Conservation (phyloP, 2,113 vertebrate genomes). For the Pitta sordida region DNA sequence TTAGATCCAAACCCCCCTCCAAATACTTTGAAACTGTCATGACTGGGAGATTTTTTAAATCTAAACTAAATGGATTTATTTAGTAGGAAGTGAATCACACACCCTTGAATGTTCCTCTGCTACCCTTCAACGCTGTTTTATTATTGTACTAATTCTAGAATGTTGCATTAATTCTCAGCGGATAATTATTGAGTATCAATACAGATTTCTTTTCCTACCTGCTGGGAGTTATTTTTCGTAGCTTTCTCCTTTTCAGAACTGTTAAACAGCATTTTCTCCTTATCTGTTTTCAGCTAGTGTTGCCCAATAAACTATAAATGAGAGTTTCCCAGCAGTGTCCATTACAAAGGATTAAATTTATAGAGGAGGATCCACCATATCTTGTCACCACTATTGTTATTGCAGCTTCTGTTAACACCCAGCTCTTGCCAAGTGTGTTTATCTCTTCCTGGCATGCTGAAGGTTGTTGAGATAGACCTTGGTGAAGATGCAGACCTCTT, state of each 20-base stretch:
- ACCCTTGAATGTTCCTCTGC: not conserved
- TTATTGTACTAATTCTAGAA: constrained; percentile 44
- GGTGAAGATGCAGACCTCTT: not conserved
- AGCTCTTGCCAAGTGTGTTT: not conserved
- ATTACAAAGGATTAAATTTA: not conserved
- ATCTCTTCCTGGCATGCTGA: not conserved
- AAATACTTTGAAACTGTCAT: not conserved
- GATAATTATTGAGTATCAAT: constrained; percentile 16
- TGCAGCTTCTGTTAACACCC: not conserved
- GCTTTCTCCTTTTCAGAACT: not conserved
- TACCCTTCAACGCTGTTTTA: constrained; percentile 5
- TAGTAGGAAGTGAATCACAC: constrained; percentile 31
- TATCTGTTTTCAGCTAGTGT: not conserved
- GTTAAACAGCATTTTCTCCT: not conserved
- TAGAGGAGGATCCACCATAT: not conserved
- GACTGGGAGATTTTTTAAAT: not conserved
- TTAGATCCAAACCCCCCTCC: not conserved
- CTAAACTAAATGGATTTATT: constrained; percentile 15
- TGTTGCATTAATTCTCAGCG: not conserved
- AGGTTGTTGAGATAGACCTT: not conserved
- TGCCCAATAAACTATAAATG: not conserved
- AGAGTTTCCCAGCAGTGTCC: not conserved
- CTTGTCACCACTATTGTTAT: not conserved
- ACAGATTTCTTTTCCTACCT: constrained; percentile 20
- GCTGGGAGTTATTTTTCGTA: not conserved